A percentile compares a stretch with the other conserved stretches of the same genome.
Evolutionary conservation across 2,888 invertebrate species (phyloP).

Genomic region (Catotricha subobsoleta): DNA sequence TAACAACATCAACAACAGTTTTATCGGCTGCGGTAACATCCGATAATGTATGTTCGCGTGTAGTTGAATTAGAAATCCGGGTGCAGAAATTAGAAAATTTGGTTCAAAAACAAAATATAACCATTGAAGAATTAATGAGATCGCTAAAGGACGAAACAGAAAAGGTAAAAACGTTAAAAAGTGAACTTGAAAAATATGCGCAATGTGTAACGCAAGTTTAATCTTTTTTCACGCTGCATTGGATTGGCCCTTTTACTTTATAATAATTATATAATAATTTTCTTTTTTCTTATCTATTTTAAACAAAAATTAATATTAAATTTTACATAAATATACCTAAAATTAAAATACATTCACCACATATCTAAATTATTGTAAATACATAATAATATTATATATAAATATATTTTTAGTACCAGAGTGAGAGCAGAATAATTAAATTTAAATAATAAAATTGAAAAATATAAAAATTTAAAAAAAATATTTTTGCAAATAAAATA

Average conservation of each 20-base stretch:
- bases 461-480: too few relatives aligned
- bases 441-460: too few relatives aligned
- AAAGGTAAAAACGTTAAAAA: conserved; percentile 42
- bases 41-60: conserved; percentile 15
- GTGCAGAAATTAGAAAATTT: conserved; percentile 23
- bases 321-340: too few relatives aligned
- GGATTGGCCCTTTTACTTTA: background rate
- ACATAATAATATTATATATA: too few relatives aligned
- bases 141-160: conserved; percentile 44
- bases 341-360: too few relatives aligned
- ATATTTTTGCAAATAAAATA: too few relatives aligned
- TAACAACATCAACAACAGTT: conserved; percentile 4
- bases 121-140: conserved; percentile 43
- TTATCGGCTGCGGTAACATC: background rate
- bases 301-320: too few relatives aligned
- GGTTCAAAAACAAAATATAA: conserved; percentile 30
- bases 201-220: conserved; percentile 56
- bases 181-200: conserved; percentile 48
- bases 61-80: conserved; percentile 23
- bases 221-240: conserved; percentile 9
- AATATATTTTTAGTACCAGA: too few relatives aligned
- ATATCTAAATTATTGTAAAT: too few relatives aligned
- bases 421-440: too few relatives aligned
- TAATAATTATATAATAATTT: background rate
- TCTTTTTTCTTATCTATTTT: background rate